phyloP scores from a whole-genome alignment of 2,888 invertebrate genomes.

The Rhynchonema sp. region DNA sequence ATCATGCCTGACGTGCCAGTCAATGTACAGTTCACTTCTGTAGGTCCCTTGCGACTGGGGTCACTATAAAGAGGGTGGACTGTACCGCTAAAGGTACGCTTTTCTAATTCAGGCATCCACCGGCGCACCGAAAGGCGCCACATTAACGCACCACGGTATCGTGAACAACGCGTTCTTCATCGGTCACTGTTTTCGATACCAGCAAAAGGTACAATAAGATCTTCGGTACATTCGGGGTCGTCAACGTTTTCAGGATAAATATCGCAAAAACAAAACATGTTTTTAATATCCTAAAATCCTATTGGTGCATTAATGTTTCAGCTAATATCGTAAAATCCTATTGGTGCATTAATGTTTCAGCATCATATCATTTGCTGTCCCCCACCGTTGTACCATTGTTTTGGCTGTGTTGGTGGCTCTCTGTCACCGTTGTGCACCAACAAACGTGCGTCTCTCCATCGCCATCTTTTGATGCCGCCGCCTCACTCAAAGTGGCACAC shows the following conservation, averaged over 20 bases:
- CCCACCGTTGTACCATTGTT: constrained; percentile 44
- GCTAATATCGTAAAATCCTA: too few relatives aligned
- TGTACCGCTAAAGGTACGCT: neutral
- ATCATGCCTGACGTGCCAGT: constrained; percentile 40
- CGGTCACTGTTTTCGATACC: constrained; percentile 36
- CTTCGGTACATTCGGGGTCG: too few relatives aligned
- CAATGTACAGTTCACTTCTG: constrained; percentile 40
- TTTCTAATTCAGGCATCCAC: constrained; percentile 45
- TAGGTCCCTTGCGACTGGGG: constrained; percentile 1
- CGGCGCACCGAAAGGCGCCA: constrained; percentile 52
- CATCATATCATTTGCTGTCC: constrained; percentile 20
- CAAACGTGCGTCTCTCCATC: constrained; percentile 32
- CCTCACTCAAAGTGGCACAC: constrained; percentile 43
- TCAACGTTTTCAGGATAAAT: too few relatives aligned
- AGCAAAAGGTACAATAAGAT: constrained; percentile 16
- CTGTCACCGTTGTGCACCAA: constrained; percentile 39
- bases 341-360: too few relatives aligned
- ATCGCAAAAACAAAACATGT: too few relatives aligned
- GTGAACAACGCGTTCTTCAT: constrained; percentile 54
- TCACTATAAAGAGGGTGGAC: too few relatives aligned
- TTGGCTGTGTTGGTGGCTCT: constrained; percentile 47
- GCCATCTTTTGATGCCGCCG: constrained; percentile 39
- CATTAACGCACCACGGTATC: constrained; percentile 44
- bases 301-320: too few relatives aligned
- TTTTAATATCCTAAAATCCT: too few relatives aligned